Percentiles rank a stretch among this genome's conserved stretches.
Evolutionary conservation across 92 coral and sea anemone genomes (phyloP).

Genomic region (Chrysogorgia sp.): DNA sequence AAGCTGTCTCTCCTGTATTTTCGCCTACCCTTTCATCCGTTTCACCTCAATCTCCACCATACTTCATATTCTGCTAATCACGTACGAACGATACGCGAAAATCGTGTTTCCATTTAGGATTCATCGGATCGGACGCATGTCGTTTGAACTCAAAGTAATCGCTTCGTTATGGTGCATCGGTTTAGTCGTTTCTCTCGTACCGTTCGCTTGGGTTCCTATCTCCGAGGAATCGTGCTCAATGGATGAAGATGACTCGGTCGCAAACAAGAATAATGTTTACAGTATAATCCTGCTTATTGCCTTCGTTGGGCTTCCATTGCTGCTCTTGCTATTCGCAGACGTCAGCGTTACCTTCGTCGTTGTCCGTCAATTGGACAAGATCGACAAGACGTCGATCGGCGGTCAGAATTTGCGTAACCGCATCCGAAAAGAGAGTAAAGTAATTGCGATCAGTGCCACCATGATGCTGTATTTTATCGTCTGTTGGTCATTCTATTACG

Average conservation of each 20-base stretch:
- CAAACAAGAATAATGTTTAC: background rate
- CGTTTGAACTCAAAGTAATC: constrained; percentile 32
- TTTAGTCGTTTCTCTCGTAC: constrained; percentile 28
- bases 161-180: constrained; percentile 51
- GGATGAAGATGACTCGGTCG: background rate
- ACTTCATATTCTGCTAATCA: constrained; percentile 72
- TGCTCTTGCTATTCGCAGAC: constrained; percentile 31
- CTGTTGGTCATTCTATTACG: constrained; percentile 60
- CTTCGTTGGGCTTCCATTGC: constrained; percentile 36
- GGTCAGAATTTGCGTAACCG: constrained; percentile 9
- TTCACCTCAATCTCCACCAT: constrained; percentile 83
- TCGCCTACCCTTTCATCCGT: constrained; percentile 56
- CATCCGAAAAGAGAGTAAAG: constrained; percentile 37
- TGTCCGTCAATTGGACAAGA: constrained; percentile 46
- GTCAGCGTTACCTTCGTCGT: constrained; percentile 45
- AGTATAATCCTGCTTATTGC: constrained; percentile 13
- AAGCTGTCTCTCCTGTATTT: constrained; percentile 40
- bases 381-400: constrained; percentile 18
- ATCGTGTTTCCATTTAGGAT: constrained; percentile 62
- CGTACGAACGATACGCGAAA: constrained; percentile 81
- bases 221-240: constrained; percentile 1
- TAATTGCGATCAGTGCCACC: constrained; percentile 27
- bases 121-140: constrained; percentile 24
- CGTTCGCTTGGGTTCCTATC: constrained; percentile 52
- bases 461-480: constrained; percentile 51